Conservation (phyloP, 2,113 vertebrate species). For the Columba janthina region DNA sequence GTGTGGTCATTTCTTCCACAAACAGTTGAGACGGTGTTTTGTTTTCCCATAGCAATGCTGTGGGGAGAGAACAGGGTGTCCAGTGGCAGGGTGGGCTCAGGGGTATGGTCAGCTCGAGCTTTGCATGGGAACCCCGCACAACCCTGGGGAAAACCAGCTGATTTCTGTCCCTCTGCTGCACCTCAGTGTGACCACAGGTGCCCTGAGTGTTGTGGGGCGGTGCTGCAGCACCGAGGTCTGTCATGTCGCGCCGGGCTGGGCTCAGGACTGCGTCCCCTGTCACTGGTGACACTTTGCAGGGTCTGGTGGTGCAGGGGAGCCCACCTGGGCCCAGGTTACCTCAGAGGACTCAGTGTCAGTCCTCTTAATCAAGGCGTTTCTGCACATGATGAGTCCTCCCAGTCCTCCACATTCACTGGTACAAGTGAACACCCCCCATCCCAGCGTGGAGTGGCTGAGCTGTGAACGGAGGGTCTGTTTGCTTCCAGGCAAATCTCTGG, state of each 20-base stretch:
- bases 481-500: background rate
- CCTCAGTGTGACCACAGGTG: background rate
- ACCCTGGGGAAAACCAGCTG: too few relatives aligned
- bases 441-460: accelerated
- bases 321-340: background rate
- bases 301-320: background rate
- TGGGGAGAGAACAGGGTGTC: accelerated
- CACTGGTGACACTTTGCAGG: background rate
- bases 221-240: background rate
- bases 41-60: background rate
- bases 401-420: background rate
- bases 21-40: accelerated
- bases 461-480: accelerated
- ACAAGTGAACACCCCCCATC: background rate
- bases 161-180: background rate
- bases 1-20: background rate
- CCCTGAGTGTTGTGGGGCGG: accelerated
- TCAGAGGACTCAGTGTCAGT: background rate
- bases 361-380: background rate
- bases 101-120: accelerated
- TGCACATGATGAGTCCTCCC: background rate
- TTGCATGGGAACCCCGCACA: background rate
- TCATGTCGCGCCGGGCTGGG: background rate
- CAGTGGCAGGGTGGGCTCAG: background rate
- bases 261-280: accelerated